A percentile compares a stretch with the other conserved stretches of the same genome.
Evolutionary conservation across 2,888 invertebrate species (phyloP).

Genomic region (Melanargia galathea): DNA sequence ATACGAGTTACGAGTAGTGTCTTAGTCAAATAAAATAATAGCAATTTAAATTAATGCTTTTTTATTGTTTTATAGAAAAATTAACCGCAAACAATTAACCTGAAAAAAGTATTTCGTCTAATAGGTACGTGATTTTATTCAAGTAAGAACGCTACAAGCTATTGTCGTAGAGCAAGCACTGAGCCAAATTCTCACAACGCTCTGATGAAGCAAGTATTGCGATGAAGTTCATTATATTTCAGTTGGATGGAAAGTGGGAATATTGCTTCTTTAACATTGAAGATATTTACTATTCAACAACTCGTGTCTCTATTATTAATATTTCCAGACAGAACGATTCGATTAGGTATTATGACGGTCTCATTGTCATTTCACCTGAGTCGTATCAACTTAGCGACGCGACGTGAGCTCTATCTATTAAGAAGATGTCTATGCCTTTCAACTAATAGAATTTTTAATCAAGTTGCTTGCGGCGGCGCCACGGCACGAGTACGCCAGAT

Average conservation of each 20-base stretch:
- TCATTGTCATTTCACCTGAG: slow-evolving; percentile 29
- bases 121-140: neutral
- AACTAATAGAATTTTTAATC: slow-evolving; percentile 82
- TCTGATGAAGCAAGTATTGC: neutral
- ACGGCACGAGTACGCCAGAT: slow-evolving; percentile 68
- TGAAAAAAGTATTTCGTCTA: neutral
- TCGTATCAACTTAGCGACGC: slow-evolving; percentile 43
- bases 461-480: slow-evolving; percentile 75
- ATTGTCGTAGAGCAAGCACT: neutral
- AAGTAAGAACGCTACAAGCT: neutral
- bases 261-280: neutral
- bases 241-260: too few relatives aligned
- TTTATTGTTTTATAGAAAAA: neutral
- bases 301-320: too few relatives aligned
- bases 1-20: too few relatives aligned
- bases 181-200: slow-evolving; percentile 1
- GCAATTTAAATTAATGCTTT: too few relatives aligned
- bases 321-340: neutral
- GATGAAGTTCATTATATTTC: neutral
- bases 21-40: too few relatives aligned
- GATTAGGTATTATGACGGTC: slow-evolving; percentile 17
- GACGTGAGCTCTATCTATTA: slow-evolving; percentile 74
- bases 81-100: neutral
- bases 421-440: slow-evolving; percentile 75
- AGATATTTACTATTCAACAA: neutral